Evolutionary conservation across 1,140 invertebrate species (phyloP), one percentile per base, ranked within the genome.

Genomic region (Brachionus sp.): DNA sequence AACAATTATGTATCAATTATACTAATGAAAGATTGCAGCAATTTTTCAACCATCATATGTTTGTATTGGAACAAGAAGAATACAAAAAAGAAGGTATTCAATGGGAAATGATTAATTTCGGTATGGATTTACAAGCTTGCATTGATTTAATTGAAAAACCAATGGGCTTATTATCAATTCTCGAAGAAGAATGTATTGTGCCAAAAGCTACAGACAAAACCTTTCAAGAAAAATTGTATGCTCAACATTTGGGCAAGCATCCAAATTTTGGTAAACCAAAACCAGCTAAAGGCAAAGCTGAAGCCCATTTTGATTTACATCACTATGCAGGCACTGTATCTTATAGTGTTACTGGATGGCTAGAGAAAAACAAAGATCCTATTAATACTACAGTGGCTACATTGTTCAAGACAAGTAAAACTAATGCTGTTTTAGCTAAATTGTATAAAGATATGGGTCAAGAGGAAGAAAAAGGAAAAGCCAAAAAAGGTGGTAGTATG

Each of bases 41-140:
- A 91, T 99, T 98, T 93, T 99, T 98, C 95, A 99, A 98, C 92
- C 97, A 98, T 90, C 97, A 99, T 92, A 99, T 99, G 97, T 98
- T 99, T 91, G 95, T 99, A 86, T 92, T 98, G 89, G 97, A 99
- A 91, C 97, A 99, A 93, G 97, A 98, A 92, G 97, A 98, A 89
- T 98, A 98, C 91, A 94, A 96, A 89, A 92, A 93, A 87, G 97
- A 98, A 91, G 95, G 95, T 89, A 98, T 98, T 91, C 93, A 96
- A 89, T 98, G 96, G 97, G 93, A 93, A 68, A 98, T 98, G 92
- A 98, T 98, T 91, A 96, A 98, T 92, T 98, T 98, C 91, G 97
- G 97, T 91, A 96, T 98, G 93, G 97, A 98, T 91, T 92, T 99
- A 88, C 92, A 94, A 90, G 93, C 95, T 90, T 98, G 96, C 93